Base-by-base conservation (phyloP, 2,888 invertebrate genomes). In the Taphrorychus bicolor region DNA sequence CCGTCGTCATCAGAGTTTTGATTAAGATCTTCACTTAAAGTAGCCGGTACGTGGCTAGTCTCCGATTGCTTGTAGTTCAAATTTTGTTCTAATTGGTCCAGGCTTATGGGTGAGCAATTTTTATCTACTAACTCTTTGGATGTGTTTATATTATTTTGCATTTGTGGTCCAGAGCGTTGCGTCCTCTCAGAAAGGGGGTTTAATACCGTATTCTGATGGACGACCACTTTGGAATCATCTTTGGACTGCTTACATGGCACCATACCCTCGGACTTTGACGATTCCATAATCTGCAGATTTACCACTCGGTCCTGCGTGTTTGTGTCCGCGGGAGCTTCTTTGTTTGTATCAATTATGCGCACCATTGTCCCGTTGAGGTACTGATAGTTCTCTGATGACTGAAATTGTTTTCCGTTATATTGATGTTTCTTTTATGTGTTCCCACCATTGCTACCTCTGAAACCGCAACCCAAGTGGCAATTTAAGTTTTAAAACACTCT, bases 241-340 rank as follows among this genome's bases (percentile, higher is more conserved):
- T 63, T 56, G 17, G 63, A 18, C 1, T 22, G 48, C 18, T 70
- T 66, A 56, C 69, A 71, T 7, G 72, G 72, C 41, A 77, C 24
- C 76, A 78, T 73, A 64, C 78, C 76, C 58, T 77, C 78, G 0
- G 74, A 45, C 63, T 76, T 77, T 1, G 71, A 22, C 0, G 70
- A 21, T 66, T 78, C 78, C 67, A 77, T 73, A 18, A 79, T 78
- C 57, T 78, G 78, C 7, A 78, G 68, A 53, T 77, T 77, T 3
- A 78, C 77, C 4, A 75, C 72, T 23, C 75, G 63, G n/a, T 76
- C 76, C 21, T 71, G 72, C 32, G 53, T 67, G n/a, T 40, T 63
- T 1, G 73, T 66, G 14, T 68, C 67, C 9, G 66, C 41, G 11
- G 72, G 69, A 9, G 67, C 59, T 22, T 66, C 66, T 57, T 73